Conservation (phyloP, 2,888 invertebrate species). For the Spilarctia lutea region DNA sequence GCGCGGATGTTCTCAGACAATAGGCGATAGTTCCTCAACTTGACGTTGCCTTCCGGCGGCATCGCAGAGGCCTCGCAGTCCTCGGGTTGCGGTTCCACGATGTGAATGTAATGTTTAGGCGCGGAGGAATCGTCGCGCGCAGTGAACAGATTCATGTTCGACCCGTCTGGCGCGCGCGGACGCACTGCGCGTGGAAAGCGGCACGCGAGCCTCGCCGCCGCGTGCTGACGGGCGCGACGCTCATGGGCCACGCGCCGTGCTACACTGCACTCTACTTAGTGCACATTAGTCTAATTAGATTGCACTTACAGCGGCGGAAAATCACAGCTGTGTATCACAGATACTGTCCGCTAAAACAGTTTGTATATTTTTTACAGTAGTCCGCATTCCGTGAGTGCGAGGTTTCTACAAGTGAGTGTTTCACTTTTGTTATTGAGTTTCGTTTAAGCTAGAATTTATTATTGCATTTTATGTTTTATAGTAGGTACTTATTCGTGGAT, state of each 20-base stretch:
- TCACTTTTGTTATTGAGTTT: slow-evolving; percentile 42
- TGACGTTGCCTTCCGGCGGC: slow-evolving; percentile 76
- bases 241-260: slow-evolving; percentile 25
- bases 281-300: slow-evolving; percentile 23
- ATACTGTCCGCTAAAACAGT: slow-evolving; percentile 25
- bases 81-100: slow-evolving; percentile 69
- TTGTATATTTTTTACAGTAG: slow-evolving; percentile 23
- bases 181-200: slow-evolving; percentile 30
- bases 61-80: slow-evolving; percentile 64
- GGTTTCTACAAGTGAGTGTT: slow-evolving; percentile 34
- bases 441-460: neutral
- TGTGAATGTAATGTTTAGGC: slow-evolving; percentile 64
- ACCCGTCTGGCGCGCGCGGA: slow-evolving; percentile 53
- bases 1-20: slow-evolving; percentile 73
- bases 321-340: slow-evolving; percentile 22
- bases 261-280: slow-evolving; percentile 17
- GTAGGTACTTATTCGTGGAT: neutral
- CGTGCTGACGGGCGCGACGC: slow-evolving; percentile 24
- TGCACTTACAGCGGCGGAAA: slow-evolving; percentile 20
- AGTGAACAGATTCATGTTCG: slow-evolving; percentile 56
- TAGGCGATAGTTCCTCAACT: slow-evolving; percentile 73
- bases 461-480: neutral
- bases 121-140: slow-evolving; percentile 62
- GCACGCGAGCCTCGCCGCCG: slow-evolving; percentile 21
- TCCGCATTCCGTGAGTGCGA: slow-evolving; percentile 24